phyloP scores from a whole-genome alignment of 1,140 invertebrate genomes.

The Euborellia annulipes region DNA sequence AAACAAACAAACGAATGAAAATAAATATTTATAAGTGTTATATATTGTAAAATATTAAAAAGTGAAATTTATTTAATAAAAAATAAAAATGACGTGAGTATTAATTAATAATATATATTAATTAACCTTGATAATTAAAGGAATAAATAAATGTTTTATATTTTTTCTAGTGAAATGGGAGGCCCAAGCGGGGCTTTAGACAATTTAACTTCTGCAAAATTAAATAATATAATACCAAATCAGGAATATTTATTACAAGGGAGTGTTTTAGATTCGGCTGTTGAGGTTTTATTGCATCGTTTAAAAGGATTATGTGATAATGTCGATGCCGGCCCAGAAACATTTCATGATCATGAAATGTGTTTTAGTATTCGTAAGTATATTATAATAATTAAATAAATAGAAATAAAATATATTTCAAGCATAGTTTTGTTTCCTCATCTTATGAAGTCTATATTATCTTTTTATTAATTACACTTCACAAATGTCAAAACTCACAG shows the following conservation, averaged over 20 bases:
- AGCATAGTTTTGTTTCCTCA: background rate
- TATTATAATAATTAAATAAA: background rate
- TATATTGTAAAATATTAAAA: too few species aligned
- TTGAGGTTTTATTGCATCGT: slow-evolving; percentile 81
- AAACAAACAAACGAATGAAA: too few species aligned
- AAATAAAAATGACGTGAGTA: too few species aligned
- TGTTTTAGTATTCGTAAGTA: slow-evolving; percentile 53
- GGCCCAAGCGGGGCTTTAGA: slow-evolving; percentile 55
- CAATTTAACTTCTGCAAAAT: slow-evolving; percentile 54
- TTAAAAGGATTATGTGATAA: slow-evolving; percentile 87
- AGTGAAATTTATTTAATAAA: too few species aligned
- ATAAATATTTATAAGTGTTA: too few species aligned
- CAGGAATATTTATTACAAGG: slow-evolving; percentile 84
- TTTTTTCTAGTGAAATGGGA: background rate
- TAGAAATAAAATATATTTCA: background rate
- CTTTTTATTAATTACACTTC: too few species aligned
- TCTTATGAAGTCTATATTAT: too few species aligned
- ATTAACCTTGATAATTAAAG: too few species aligned
- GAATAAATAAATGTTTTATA: background rate
- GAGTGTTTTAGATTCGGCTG: slow-evolving; percentile 77
- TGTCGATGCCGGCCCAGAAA: slow-evolving; percentile 76
- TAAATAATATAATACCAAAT: slow-evolving; percentile 72
- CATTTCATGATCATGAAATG: slow-evolving; percentile 81
- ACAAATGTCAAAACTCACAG: too few species aligned
- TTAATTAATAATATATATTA: too few species aligned